Evolutionary conservation across 2,888 invertebrate genomes (phyloP), one percentile per base, ranked within the genome.

Genomic region (Trichopria drosophilae): DNA sequence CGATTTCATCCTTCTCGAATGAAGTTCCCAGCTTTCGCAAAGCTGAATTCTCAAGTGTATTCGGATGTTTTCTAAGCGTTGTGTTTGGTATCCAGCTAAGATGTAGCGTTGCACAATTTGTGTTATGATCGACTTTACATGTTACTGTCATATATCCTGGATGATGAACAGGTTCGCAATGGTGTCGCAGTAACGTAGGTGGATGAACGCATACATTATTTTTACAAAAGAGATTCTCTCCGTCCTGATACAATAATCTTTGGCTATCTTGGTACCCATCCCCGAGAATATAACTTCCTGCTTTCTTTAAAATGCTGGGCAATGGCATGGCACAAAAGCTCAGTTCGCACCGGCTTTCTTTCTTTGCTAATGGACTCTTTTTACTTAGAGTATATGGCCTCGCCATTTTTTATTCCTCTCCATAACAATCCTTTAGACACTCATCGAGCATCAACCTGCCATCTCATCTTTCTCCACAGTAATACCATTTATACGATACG

Each of bases 181-280:
- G 88, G 63, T 88, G 88, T 39, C 92, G 82, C 42, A 90, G 83
- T 54, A 89, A 82, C 0, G 90, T 88, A 37, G 93, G 92, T 5
- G 95, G 94, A 79, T 97, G 96, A 35, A 97, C 95, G 76, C 96
- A 97, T 24, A 97, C 94, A 77, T 97, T 96, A 75, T 97, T 97
- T 79, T 96, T 97, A 77, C 91, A 90, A 75, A 90, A 91, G 40
- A 91, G 78, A 53, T 89, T 84, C 79, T 91, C 91, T 68, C 90
- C 90, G 76, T 91, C 89, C 71, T 88, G 87, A 69, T 88, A 90
- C 49, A 73, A 60, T 2, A 68, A 64, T 2, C 72, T 68, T 43
- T 81, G 79, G 53, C 80, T 80, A 44, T 81, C 80, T 57, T 82
- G 80, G 59, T 79, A 79, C 54, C 86, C 87, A 35, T 82, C 79